A percentile compares a stretch with the other conserved stretches of the same genome.
phyloP scores from a whole-genome alignment of 2,113 vertebrate genomes.

The Arothron firmamentum region DNA sequence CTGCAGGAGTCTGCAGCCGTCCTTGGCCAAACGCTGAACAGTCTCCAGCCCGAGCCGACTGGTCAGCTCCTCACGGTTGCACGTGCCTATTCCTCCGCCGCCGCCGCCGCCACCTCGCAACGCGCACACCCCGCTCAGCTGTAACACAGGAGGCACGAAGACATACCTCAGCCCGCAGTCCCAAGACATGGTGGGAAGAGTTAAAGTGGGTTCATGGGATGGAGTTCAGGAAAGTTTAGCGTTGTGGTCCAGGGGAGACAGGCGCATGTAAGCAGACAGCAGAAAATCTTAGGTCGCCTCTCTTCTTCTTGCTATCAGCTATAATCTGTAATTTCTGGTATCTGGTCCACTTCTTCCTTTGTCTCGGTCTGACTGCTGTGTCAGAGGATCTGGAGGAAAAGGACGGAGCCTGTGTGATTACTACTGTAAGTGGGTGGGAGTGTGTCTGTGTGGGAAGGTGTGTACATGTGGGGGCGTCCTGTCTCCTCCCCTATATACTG shows the following conservation, averaged over 20 bases:
- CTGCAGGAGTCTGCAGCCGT: conserved; percentile 88
- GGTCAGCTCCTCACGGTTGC: conserved; percentile 86
- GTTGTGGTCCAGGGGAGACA: conserved; percentile 4
- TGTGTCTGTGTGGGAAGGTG: conserved; percentile 42
- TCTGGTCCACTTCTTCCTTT: conserved; percentile 34
- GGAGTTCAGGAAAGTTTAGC: conserved; percentile 13
- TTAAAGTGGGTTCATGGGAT: conserved; percentile 6
- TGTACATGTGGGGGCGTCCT: conserved; percentile 8
- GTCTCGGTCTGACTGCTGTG: conserved; percentile 46
- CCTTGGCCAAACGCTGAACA: conserved; percentile 89
- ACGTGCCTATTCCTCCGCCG: conserved; percentile 69
- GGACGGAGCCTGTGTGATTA: conserved; percentile 61
- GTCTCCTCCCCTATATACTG: conserved; percentile 52
- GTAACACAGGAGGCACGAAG: conserved; percentile 88
- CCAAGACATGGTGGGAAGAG: conserved; percentile 83
- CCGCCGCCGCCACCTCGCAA: conserved; percentile 63
- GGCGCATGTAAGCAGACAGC: conserved; percentile 29
- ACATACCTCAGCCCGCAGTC: conserved; percentile 93
- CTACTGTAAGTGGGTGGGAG: conserved; percentile 61
- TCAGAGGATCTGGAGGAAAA: conserved; percentile 51
- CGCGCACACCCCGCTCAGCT: conserved; percentile 87
- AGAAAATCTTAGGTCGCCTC: conserved; percentile 33
- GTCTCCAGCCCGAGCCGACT: conserved; percentile 80
- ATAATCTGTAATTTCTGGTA: conserved; percentile 32
- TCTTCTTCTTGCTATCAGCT: conserved; percentile 17